A percentile compares a stretch with the other conserved stretches of the same genome.
These are phyloP conservation scores for Chinchilla lanigera DNA, from an alignment of 2,113 vertebrate genomes.

Conservation along the genomic window DNA sequence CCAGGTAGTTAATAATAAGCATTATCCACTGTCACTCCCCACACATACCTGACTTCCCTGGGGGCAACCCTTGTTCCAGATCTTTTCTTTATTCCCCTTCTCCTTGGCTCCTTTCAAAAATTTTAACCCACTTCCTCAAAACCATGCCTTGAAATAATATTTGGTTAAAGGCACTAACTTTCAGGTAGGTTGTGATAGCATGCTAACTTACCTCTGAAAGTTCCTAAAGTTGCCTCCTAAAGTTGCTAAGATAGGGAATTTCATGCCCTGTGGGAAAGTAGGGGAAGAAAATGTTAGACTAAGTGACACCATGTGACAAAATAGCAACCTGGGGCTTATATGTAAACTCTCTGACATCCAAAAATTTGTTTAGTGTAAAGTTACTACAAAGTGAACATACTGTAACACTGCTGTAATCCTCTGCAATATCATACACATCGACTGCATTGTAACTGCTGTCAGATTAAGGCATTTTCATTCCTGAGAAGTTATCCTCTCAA, in stretches of 20 bases:
- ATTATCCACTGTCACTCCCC: not conserved
- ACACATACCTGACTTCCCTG: not conserved
- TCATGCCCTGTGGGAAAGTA: not conserved
- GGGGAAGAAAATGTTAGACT: not conserved
- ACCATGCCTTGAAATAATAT: not conserved
- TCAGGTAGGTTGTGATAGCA: not conserved
- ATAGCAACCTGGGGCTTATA: not conserved
- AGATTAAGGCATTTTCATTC: constrained; percentile 11
- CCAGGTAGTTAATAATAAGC: not conserved
- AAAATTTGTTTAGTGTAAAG: not conserved
- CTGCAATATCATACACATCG: not conserved
- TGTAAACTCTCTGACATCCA: not conserved
- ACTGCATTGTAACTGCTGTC: not conserved
- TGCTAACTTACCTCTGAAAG: not conserved
- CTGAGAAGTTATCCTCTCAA: not conserved
- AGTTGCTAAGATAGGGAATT: not conserved
- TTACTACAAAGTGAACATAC: constrained; percentile 19
- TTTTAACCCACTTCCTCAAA: not conserved
- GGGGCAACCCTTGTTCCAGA: not conserved
- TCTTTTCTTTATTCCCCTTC: not conserved
- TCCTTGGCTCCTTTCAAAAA: not conserved
- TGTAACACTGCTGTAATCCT: not conserved
- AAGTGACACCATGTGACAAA: not conserved
- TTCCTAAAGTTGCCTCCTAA: too few species aligned
- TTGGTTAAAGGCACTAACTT: not conserved